phyloP scores from a whole-genome alignment of 1,140 invertebrate species.

The Drosophila mauritiana region DNA sequence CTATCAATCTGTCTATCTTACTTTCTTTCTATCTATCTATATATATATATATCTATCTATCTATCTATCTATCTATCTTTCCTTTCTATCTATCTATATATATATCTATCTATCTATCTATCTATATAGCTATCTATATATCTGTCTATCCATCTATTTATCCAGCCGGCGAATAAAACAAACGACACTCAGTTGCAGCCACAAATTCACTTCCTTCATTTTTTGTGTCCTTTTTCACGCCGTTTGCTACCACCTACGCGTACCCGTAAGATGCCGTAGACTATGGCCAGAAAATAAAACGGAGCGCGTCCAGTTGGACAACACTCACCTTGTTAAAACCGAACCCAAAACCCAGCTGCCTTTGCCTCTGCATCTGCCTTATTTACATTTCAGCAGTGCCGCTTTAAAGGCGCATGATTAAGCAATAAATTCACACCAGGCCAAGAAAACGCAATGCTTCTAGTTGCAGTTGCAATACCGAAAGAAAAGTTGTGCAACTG shows the following conservation, averaged over 20 bases:
- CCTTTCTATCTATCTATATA: too few relatives aligned
- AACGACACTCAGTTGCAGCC: slow-evolving; percentile 59
- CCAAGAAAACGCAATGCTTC: slow-evolving; percentile 25
- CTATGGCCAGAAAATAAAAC: slow-evolving; percentile 19
- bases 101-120: too few relatives aligned
- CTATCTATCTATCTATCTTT: too few relatives aligned
- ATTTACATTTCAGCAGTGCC: slow-evolving; percentile 62
- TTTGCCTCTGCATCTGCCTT: slow-evolving; percentile 42
- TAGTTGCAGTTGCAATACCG: neutral
- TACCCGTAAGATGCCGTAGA: slow-evolving; percentile 26
- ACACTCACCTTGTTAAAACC: slow-evolving; percentile 48
- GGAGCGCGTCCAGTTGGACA: slow-evolving; percentile 51
- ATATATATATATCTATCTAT: too few relatives aligned
- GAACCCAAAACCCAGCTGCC: slow-evolving; percentile 6
- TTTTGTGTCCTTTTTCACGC: neutral
- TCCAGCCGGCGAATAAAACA: slow-evolving; percentile 51
- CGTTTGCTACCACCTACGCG: slow-evolving; percentile 49
- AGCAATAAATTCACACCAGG: slow-evolving; percentile 75
- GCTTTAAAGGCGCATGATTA: slow-evolving; percentile 69
- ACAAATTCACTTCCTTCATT: slow-evolving; percentile 25
- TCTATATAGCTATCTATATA: too few relatives aligned
- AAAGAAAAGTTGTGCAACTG: neutral
- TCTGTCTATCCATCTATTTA: too few relatives aligned
- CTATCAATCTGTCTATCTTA: too few relatives aligned
- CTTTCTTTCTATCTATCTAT: too few relatives aligned